Percentiles rank a stretch among this genome's conserved stretches.
Evolutionary conservation across 2,888 invertebrate genomes (phyloP).

Genomic region (Heliconius sara): DNA sequence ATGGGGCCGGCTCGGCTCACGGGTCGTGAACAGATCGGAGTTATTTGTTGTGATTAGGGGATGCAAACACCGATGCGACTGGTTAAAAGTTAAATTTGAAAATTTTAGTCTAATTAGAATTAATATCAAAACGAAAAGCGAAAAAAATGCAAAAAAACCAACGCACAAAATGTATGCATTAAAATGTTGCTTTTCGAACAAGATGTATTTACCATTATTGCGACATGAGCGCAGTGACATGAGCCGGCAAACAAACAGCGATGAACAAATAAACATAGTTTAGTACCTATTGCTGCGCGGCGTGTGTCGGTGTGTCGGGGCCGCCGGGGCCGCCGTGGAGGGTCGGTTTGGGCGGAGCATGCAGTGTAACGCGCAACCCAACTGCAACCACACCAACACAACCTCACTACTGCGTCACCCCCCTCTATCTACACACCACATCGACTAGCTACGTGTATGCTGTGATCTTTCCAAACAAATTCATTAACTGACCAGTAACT

Average conservation of each 20-base stretch:
- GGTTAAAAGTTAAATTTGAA: conserved; percentile 71
- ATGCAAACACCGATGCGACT: conserved; percentile 62
- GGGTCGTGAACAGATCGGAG: conserved; percentile 30
- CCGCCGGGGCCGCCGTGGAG: conserved; percentile 82
- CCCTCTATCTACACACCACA: conserved; percentile 45
- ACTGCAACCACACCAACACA: conserved; percentile 90
- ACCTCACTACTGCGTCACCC: conserved; percentile 74
- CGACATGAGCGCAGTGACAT: conserved; percentile 54
- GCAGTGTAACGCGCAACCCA: conserved; percentile 95
- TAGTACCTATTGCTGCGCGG: conserved; percentile 84
- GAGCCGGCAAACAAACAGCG: conserved; percentile 82
- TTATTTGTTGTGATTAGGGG: conserved; percentile 39
- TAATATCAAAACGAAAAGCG: conserved; percentile 74
- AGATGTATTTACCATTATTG: conserved; percentile 61
- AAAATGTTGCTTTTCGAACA: conserved; percentile 79
- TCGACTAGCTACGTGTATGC: conserved; percentile 52
- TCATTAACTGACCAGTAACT: conserved; percentile 59
- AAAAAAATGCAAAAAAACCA: conserved; percentile 72
- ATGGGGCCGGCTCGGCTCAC: conserved; percentile 41
- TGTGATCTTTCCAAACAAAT: conserved; percentile 73
- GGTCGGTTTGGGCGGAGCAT: conserved; percentile 89
- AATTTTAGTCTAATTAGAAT: conserved; percentile 63
- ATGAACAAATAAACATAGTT: conserved; percentile 79
- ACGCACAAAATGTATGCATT: conserved; percentile 75
- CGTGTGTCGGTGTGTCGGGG: conserved; percentile 80